Percentiles rank a stretch among this genome's conserved stretches.
These are phyloP conservation scores for Galbula dea DNA, from an alignment of 2,113 vertebrate species.

Conservation along the genomic window DNA sequence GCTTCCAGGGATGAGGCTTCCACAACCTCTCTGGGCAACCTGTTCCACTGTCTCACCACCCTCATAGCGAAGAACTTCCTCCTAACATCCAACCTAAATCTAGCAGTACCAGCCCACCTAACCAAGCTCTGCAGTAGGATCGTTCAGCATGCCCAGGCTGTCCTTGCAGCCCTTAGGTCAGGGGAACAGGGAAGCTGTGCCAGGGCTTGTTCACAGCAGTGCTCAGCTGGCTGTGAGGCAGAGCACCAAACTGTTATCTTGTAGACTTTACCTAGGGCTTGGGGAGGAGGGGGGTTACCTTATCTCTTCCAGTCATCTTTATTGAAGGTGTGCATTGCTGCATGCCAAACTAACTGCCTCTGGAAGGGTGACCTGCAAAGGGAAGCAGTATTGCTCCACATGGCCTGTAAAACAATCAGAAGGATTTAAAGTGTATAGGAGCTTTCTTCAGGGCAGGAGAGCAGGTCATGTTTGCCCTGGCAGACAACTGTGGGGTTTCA, in stretches of 20 bases:
- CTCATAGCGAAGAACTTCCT: no score
- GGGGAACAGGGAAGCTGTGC: not conserved
- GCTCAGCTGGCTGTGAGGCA: not conserved
- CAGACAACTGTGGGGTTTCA: not conserved
- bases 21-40: no score
- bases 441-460: not conserved
- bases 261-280: conserved; percentile 11
- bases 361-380: not conserved
- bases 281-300: not conserved
- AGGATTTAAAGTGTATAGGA: not conserved
- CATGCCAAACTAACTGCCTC: not conserved
- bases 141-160: not conserved
- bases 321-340: not conserved
- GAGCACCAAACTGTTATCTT: not conserved
- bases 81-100: no score
- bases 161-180: not conserved
- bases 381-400: not conserved
- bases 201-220: no score
- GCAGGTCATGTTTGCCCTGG: not conserved
- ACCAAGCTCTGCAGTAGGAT: not conserved
- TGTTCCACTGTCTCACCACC: no score
- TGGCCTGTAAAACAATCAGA: not conserved
- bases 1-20: no score
- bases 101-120: not conserved
- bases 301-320: not conserved